A percentile compares a stretch with the other conserved stretches of the same genome.
Evolutionary conservation across 2,797 vertebrate genomes (phyloP).

Genomic region (Rhabdomys pumilio): DNA sequence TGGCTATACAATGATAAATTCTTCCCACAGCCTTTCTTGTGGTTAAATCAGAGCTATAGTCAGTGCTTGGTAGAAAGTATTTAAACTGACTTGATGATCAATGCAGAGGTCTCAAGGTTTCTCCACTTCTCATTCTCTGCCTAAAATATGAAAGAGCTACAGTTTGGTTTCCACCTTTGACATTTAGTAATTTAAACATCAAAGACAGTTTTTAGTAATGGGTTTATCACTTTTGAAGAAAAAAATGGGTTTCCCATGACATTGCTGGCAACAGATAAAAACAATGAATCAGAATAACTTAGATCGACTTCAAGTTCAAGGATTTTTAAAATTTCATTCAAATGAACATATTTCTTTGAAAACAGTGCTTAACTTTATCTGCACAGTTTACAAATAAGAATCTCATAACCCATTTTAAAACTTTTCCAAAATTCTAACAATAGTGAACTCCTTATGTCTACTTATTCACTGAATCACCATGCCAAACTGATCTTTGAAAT

Average conservation of each 20-base stretch:
- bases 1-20: constrained; percentile 12
- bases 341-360: constrained; percentile 60
- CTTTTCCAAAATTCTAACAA: not conserved
- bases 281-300: constrained; percentile 63
- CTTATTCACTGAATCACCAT: not conserved
- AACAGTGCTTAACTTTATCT: constrained; percentile 44
- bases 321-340: constrained; percentile 42
- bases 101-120: constrained; percentile 43
- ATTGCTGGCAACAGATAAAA: constrained; percentile 77
- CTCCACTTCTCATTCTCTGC: constrained; percentile 16
- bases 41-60: constrained; percentile 7
- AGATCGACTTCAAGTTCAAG: constrained; percentile 50
- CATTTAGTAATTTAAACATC: constrained; percentile 79
- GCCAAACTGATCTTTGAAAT: not conserved
- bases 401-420: not conserved
- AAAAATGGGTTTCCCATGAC: constrained; percentile 40
- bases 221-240: constrained; percentile 71
- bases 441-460: not conserved
- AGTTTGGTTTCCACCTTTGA: constrained; percentile 77
- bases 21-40: constrained; percentile 53
- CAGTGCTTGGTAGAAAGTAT: constrained; percentile 24
- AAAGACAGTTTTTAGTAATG: constrained; percentile 74
- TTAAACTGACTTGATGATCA: constrained; percentile 70
- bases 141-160: constrained; percentile 73
- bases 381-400: constrained; percentile 14